phyloP scores from a whole-genome alignment of 2,113 vertebrate species.

The Choloepus hoffmanni region DNA sequence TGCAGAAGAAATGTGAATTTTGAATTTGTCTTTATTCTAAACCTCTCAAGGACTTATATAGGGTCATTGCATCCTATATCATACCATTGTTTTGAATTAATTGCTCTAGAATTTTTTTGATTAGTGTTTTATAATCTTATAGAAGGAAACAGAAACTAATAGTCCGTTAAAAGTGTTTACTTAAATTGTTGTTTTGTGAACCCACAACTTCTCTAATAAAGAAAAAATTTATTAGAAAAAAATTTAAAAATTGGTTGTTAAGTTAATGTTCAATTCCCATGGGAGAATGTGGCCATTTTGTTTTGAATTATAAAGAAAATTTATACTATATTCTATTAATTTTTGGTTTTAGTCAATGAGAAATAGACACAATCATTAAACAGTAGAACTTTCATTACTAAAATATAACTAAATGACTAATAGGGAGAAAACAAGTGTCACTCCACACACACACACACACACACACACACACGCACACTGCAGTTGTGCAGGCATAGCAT shows the following conservation, averaged over 20 bases:
- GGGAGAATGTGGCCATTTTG: constrained; percentile 64
- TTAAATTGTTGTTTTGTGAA: not conserved
- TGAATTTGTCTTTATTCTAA: constrained; percentile 50
- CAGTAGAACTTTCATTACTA: constrained; percentile 58
- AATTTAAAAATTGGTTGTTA: constrained; percentile 18
- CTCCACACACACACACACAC: too few relatives aligned
- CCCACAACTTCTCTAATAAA: too few relatives aligned
- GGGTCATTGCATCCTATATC: not conserved
- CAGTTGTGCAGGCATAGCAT: not conserved
- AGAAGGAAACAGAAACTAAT: constrained; percentile 76
- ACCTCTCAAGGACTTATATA: constrained; percentile 61
- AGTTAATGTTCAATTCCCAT: constrained; percentile 68
- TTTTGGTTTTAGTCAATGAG: constrained; percentile 64
- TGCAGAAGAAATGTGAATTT: constrained; percentile 47
- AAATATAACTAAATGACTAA: not conserved
- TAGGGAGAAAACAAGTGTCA: not conserved
- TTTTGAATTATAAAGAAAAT: constrained; percentile 68
- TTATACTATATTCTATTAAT: constrained; percentile 63
- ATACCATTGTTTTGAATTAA: constrained; percentile 57
- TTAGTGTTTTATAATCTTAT: constrained; percentile 76
- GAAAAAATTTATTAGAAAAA: too few relatives aligned
- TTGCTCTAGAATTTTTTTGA: constrained; percentile 64
- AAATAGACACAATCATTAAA: constrained; percentile 71
- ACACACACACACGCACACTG: too few relatives aligned
- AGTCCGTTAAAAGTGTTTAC: constrained; percentile 62